These are phyloP conservation scores for Cyprinella venusta DNA, from an alignment of 2,797 vertebrate genomes.

Conservation along the genomic window DNA sequence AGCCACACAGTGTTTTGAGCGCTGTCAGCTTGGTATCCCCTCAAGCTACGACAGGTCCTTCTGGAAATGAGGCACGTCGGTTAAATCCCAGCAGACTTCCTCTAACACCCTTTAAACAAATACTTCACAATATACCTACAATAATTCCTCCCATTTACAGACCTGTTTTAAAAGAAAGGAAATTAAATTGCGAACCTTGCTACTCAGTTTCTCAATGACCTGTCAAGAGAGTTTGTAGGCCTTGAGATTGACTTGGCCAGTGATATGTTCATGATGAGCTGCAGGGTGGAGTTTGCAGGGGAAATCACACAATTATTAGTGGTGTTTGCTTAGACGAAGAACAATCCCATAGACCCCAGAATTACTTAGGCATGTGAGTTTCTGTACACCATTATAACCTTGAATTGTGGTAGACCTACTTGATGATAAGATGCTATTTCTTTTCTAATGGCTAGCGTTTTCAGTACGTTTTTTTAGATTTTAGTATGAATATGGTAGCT, in stretches of 20 bases:
- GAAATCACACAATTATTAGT: not conserved
- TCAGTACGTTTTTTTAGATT: too few species aligned
- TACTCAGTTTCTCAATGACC: not conserved
- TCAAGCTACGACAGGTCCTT: conserved; percentile 61
- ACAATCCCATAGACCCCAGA: not conserved
- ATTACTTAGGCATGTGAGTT: not conserved
- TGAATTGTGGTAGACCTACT: not conserved
- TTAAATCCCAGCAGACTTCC: conserved; percentile 37
- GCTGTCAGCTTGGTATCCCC: conserved; percentile 49
- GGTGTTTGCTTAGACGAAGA: not conserved
- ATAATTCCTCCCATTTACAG: not conserved
- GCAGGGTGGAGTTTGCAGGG: not conserved
- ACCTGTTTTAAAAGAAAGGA: not conserved
- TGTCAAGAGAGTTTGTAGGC: not conserved
- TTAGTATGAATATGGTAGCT: too few species aligned
- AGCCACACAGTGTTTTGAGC: conserved; percentile 27
- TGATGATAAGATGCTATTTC: not conserved
- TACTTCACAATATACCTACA: not conserved
- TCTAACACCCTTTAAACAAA: conserved; percentile 4
- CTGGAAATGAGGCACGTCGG: conserved; percentile 54
- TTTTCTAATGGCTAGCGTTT: not conserved
- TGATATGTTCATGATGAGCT: not conserved
- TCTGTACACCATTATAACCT: not conserved
- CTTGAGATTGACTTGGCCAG: not conserved
- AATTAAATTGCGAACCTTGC: too few species aligned